Percentiles rank a stretch among this genome's conserved stretches.
Conservation (phyloP, 2,113 vertebrate species). For the Poicephalus gulielmi region DNA sequence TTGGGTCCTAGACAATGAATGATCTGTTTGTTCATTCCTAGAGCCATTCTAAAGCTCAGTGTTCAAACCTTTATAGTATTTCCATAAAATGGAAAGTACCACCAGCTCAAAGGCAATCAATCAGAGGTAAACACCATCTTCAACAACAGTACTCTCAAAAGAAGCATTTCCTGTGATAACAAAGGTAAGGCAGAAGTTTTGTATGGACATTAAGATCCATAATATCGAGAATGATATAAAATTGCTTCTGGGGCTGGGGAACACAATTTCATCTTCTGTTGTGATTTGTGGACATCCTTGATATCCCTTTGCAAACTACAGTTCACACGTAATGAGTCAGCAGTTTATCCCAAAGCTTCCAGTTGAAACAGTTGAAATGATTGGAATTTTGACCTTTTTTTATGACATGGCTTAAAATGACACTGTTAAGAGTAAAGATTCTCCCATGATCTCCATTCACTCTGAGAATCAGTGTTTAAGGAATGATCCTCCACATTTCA, state of each 20-base stretch:
- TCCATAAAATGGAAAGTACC: background rate
- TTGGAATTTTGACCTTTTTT: background rate
- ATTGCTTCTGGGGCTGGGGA: slow-evolving; percentile 28
- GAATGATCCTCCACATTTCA: slow-evolving; percentile 14
- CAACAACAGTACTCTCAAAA: background rate
- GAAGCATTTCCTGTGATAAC: background rate
- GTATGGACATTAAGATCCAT: background rate
- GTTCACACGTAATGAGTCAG: background rate
- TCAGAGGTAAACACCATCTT: background rate
- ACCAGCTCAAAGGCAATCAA: background rate
- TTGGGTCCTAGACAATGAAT: background rate
- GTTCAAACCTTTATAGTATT: background rate
- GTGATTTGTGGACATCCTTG: background rate
- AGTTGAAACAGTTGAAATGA: background rate
- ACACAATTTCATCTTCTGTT: background rate
- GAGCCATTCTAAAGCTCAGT: background rate
- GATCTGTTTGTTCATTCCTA: background rate
- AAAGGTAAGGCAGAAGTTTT: slow-evolving; percentile 13
- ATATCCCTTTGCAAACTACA: background rate
- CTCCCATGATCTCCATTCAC: background rate
- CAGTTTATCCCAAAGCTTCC: background rate
- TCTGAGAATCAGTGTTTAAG: background rate
- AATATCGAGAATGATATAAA: slow-evolving; percentile 20
- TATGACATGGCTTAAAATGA: background rate
- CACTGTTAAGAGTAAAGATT: background rate